phyloP scores from a whole-genome alignment of 2,888 invertebrate species.

The Mesopsocus fuscifrons region DNA sequence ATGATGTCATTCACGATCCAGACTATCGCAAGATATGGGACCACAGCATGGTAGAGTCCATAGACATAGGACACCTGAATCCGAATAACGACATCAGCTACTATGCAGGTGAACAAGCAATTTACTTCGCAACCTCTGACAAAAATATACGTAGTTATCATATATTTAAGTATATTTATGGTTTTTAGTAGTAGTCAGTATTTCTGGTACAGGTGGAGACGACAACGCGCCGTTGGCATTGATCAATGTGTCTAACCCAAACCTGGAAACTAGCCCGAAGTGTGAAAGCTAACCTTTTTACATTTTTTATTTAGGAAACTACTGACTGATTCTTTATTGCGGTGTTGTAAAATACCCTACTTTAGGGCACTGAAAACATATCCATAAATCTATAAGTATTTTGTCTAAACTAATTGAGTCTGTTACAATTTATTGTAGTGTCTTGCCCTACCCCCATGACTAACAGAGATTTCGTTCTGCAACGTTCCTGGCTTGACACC shows the following conservation, averaged over 20 bases:
- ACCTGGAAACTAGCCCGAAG: too few relatives aligned
- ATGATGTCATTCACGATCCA: constrained; percentile 82
- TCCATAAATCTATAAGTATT: too few relatives aligned
- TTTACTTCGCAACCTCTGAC: too few relatives aligned
- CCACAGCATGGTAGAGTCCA: constrained; percentile 69
- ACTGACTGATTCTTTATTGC: too few relatives aligned
- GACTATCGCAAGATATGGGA: constrained; percentile 81
- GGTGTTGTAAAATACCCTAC: too few relatives aligned
- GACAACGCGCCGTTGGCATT: too few relatives aligned
- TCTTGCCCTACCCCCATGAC: constrained; percentile 71
- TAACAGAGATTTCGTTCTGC: constrained; percentile 80
- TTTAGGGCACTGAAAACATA: too few relatives aligned
- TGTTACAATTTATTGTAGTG: constrained; percentile 31
- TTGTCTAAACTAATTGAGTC: too few relatives aligned
- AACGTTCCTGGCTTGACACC: constrained; percentile 79
- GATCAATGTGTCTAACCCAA: too few relatives aligned
- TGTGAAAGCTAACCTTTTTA: too few relatives aligned
- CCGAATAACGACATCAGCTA: constrained; percentile 88
- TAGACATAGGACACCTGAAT: constrained; percentile 76
- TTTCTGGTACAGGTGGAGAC: neutral
- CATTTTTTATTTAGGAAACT: too few relatives aligned
- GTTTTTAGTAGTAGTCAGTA: constrained; percentile 1
- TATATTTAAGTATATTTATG: constrained; percentile 12
- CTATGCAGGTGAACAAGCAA: constrained; percentile 58
- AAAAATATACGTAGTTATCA: too few relatives aligned